Percentiles rank a stretch among this genome's conserved stretches.
Evolutionary conservation across 2,888 invertebrate species (phyloP).

Genomic region (Drosophila falleni): DNA sequence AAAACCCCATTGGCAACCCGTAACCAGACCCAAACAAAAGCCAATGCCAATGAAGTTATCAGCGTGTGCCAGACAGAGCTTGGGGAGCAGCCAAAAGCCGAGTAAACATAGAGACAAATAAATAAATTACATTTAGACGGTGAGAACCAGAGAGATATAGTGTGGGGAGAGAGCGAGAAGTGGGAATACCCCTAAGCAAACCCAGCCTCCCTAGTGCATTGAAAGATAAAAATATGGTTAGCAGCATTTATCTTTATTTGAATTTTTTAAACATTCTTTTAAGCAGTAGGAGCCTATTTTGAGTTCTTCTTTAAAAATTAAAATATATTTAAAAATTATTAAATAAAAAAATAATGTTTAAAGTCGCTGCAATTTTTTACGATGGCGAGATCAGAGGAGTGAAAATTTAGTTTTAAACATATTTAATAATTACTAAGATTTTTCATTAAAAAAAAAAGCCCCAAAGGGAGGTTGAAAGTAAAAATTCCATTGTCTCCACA

Average conservation of each 20-base stretch:
- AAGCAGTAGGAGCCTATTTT: no score
- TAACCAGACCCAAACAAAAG: slow-evolving; percentile 63
- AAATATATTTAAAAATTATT: no score
- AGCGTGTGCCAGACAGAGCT: slow-evolving; percentile 70
- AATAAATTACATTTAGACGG: slow-evolving; percentile 67
- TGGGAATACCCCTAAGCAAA: not conserved
- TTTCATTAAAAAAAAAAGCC: no score
- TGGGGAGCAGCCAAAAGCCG: slow-evolving; percentile 69
- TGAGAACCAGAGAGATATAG: not conserved
- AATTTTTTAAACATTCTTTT: not conserved
- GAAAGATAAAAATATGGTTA: slow-evolving; percentile 8
- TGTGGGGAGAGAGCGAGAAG: not conserved
- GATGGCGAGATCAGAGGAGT: no score
- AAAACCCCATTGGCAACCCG: slow-evolving; percentile 21
- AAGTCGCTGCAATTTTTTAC: no score
- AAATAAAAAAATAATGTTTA: no score
- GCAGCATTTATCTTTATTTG: not conserved
- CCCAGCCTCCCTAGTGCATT: not conserved
- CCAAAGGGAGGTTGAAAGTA: no score
- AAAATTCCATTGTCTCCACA: no score
- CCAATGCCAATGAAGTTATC: slow-evolving; percentile 77
- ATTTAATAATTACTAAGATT: no score
- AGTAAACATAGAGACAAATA: slow-evolving; percentile 67
- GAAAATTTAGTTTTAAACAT: not conserved
- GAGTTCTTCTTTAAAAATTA: no score